Evolutionary conservation across 2,113 vertebrate species (phyloP).

Genomic region (Glaucomys volans): DNA sequence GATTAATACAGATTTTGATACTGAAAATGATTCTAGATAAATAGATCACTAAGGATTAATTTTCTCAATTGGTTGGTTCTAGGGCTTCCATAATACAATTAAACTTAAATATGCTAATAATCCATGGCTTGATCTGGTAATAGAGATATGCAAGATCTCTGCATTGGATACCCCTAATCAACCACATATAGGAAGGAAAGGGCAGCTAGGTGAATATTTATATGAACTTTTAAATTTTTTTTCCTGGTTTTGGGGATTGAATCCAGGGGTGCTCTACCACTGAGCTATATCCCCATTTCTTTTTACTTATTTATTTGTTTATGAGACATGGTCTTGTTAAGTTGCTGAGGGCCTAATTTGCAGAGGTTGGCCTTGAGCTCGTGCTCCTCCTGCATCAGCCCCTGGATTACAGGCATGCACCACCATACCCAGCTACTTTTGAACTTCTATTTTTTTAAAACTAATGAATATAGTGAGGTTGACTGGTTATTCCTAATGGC

Average conservation of each 20-base stretch:
- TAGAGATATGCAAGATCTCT: neutral
- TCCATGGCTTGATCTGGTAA: neutral
- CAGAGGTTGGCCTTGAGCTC: no score
- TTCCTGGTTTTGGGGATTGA: no score
- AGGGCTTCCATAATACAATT: neutral
- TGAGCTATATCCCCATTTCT: no score
- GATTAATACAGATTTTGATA: neutral
- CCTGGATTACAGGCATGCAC: no score
- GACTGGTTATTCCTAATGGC: neutral
- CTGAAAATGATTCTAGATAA: neutral
- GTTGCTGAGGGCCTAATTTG: no score
- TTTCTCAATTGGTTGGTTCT: neutral
- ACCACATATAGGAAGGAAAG: neutral
- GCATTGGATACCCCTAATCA: neutral
- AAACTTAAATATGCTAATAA: neutral
- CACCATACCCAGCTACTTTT: neutral
- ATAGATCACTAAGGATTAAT: neutral
- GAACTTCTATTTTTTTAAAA: neutral
- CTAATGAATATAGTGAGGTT: neutral
- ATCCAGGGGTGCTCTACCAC: no score
- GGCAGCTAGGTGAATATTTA: neutral
- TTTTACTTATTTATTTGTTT: no score
- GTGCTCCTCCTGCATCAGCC: no score
- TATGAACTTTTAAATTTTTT: neutral
- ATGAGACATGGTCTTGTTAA: no score